Evolutionary conservation across 2,113 vertebrate species (phyloP).

Genomic region (Zingel zingel): DNA sequence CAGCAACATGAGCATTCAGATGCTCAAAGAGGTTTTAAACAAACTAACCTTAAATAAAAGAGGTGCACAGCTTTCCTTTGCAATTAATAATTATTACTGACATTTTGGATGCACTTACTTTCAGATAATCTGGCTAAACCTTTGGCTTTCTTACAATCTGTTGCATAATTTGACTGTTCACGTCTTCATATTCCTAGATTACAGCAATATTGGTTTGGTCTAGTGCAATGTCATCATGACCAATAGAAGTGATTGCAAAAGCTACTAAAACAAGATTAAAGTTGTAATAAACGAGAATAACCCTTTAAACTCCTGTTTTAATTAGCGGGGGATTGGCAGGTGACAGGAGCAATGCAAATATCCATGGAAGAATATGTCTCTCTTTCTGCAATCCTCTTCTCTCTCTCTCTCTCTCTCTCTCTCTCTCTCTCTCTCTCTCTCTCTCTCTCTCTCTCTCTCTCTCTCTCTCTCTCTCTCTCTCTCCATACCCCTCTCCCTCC

Average conservation of each 20-base stretch:
- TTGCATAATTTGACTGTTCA: no score
- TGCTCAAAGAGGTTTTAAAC: background rate
- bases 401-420: background rate
- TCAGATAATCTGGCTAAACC: no score
- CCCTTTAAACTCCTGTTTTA: background rate
- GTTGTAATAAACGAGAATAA: background rate
- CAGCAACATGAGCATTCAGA: no score
- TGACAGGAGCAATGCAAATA: conserved; percentile 46
- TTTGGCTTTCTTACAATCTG: no score
- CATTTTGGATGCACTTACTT: background rate
- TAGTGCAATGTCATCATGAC: background rate
- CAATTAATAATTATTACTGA: no score
- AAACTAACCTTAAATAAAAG: no score
- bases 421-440: background rate
- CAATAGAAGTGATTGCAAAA: background rate
- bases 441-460: background rate
- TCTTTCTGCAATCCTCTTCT: background rate
- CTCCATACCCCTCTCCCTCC: background rate
- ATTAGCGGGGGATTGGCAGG: conserved; percentile 20
- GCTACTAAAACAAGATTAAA: background rate
- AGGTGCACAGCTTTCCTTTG: background rate
- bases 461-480: background rate
- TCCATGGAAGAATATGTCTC: background rate
- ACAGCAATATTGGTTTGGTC: background rate
- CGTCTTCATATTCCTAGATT: background rate